Conservation (phyloP, 2,888 invertebrate species). For the Microchrysa polita region DNA sequence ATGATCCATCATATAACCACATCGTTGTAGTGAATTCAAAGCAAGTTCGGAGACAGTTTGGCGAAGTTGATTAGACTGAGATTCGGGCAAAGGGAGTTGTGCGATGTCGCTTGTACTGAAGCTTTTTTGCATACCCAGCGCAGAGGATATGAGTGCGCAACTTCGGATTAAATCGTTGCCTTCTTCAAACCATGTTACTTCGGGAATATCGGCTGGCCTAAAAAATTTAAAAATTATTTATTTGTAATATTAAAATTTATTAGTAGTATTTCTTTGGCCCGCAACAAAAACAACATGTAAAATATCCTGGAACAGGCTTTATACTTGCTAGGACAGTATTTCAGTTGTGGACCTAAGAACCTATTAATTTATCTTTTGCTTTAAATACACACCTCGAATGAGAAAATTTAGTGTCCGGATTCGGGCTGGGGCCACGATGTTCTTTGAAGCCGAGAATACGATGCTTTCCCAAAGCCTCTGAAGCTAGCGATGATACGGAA, state of each 20-base stretch:
- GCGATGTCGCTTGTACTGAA: constrained; percentile 85
- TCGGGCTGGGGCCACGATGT: constrained; percentile 75
- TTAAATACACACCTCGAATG: constrained; percentile 49
- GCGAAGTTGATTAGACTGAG: constrained; percentile 57
- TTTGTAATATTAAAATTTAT: not conserved
- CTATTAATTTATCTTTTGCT: too few relatives aligned
- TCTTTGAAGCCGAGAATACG: constrained; percentile 66
- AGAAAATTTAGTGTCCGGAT: constrained; percentile 70
- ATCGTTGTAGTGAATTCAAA: constrained; percentile 68
- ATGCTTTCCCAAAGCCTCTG: constrained; percentile 64
- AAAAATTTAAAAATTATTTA: constrained; percentile 16
- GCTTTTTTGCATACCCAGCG: constrained; percentile 82
- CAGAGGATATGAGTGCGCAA: constrained; percentile 82
- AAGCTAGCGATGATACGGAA: constrained; percentile 76
- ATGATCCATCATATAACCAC: constrained; percentile 67
- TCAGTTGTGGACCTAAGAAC: not conserved
- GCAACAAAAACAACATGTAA: too few relatives aligned
- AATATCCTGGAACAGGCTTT: too few relatives aligned
- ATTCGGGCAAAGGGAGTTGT: constrained; percentile 67
- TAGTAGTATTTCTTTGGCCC: too few relatives aligned
- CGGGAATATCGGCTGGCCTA: constrained; percentile 69
- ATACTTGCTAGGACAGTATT: too few relatives aligned
- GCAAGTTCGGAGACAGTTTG: constrained; percentile 69
- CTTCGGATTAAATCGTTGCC: constrained; percentile 82
- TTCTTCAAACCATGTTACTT: constrained; percentile 76